Evolutionary conservation across 2,888 invertebrate genomes (phyloP).

Genomic region (Molorchus minor): DNA sequence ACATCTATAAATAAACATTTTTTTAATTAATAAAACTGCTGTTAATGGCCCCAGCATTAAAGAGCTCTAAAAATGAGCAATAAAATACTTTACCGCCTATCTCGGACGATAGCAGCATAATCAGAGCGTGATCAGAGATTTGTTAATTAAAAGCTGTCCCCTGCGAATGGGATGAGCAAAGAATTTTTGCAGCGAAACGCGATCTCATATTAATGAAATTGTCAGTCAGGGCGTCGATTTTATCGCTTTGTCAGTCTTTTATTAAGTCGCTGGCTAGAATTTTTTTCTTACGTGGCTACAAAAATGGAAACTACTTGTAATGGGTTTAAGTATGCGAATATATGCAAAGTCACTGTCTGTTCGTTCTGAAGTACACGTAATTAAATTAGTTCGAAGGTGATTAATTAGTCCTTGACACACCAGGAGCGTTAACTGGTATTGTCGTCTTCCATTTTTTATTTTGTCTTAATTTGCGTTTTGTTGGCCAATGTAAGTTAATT

Average conservation of each 20-base stretch:
- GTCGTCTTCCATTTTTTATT: not conserved
- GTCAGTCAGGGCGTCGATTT: conserved; percentile 55
- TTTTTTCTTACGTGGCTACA: conserved; percentile 1
- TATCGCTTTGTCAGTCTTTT: conserved; percentile 41
- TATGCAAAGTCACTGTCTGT: conserved; percentile 12
- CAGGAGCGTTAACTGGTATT: conserved; percentile 21
- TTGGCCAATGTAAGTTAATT: no score
- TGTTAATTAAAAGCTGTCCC: conserved; percentile 45
- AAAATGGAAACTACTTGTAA: conserved; percentile 14
- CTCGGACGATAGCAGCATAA: conserved; percentile 37
- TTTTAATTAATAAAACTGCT: conserved; percentile 35
- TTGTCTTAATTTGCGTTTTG: no score
- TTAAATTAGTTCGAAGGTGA: conserved; percentile 34
- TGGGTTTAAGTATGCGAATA: conserved; percentile 6
- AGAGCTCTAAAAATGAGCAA: conserved; percentile 36
- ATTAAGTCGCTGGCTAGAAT: conserved; percentile 15
- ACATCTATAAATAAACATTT: conserved; percentile 10
- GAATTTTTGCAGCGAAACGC: conserved; percentile 40
- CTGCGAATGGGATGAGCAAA: conserved; percentile 33
- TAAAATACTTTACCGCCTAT: conserved; percentile 29
- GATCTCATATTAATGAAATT: conserved; percentile 56
- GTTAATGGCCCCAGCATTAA: conserved; percentile 41
- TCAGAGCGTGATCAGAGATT: conserved; percentile 40
- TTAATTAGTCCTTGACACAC: conserved; percentile 32
- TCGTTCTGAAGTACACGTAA: conserved; percentile 16